Evolutionary conservation across 2,797 vertebrate species (phyloP), one percentile per base, ranked within the genome.

Genomic region (Mus spretus): DNA sequence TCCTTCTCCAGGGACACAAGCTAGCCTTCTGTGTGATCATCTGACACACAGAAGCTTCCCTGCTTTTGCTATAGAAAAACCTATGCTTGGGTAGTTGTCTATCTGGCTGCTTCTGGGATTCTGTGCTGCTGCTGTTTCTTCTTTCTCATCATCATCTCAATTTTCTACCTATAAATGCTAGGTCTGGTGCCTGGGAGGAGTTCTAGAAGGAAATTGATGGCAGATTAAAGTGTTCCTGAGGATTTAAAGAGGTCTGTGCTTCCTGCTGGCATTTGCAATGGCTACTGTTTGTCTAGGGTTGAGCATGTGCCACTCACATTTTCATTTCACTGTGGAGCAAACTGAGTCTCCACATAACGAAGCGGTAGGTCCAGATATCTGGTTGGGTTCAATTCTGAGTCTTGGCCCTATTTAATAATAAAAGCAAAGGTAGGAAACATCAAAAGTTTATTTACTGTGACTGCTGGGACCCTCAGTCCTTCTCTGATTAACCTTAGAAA

Each of bases 301-400:
- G 1, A 53, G 65, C 74, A 0, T 4, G 61, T 0, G 0, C 19
- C 37, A 44, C 37, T 31, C 14, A 5, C 0, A 0, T 22, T 44
- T 26, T 47, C 50, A 2, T 57, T 31, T 34, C 9, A 50, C 7
- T 67, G 65, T 3, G 37, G 24, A 83, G 17, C 31, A 24, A 4
- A 0, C 50, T 19, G 22, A 14, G 40, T 79, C 59, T 70, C 61
- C 80, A 31, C 75, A 53, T 40, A 65, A 34, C 79, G 20, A 11
- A 50, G 13, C 50, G 63, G 28, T 0, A 10, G 74, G 53, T 44
- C 20, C 4, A 2, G 59, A 12, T 47, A 44, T 28, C 20, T 59
- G 44, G 9, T 12, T 2, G 26, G 12, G 50, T 37, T 79, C 28
- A 34, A 28, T 72, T 93, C 65, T 59, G 88, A 8, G 6, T 34